Evolutionary conservation across 2,797 vertebrate species (phyloP), one percentile per base, ranked within the genome.

Genomic region (Centropyge bicolor): DNA sequence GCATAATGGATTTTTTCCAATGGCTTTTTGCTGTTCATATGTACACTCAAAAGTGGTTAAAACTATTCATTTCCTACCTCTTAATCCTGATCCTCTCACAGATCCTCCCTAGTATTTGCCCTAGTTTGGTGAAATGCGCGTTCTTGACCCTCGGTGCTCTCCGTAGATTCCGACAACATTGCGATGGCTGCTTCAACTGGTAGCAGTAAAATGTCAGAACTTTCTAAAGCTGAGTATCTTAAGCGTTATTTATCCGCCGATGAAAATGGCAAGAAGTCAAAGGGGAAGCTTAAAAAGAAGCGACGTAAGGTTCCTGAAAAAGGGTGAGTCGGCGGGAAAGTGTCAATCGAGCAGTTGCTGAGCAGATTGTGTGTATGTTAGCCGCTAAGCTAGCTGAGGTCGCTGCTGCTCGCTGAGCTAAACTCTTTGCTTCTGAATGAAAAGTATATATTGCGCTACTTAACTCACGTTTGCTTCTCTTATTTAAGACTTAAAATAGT

Each of bases 401-500:
- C 3, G 68, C 55, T 49, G 20, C 54, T 55, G 36, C 55, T n/a
- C n/a, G 17, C 11, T n/a, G 9, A 4, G 1, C 2, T 41, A 19
- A 65, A 64, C 11, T 27, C 4, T 8, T 7, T 20, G 1, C 24
- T 62, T 56, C 11, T 59, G 22, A 38, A 20, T 31, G 31, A 31
- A 52, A 60, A 1, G 31, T 22, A 27, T 19, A 0, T 38, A 16
- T 2, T 14, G 2, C 27, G 20, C 36, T 0, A 20, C 5, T 13
- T 22, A 36, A 61, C 59, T 55, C 0, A 17, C 1, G 5, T 59
- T 64, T 64, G 2, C 35, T 35, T 65, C 4, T 74, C 17, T 40
- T 48, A 3, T 67, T 84, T 20, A 84, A 98, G 97, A 70, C 96
- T 98, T 86, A 96, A 96, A 68, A 98, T 98, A 82, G 97, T 98